Evolutionary conservation across 1,140 invertebrate species (phyloP), one percentile per base, ranked within the genome.

Genomic region (Zaprionus gabonicus): DNA sequence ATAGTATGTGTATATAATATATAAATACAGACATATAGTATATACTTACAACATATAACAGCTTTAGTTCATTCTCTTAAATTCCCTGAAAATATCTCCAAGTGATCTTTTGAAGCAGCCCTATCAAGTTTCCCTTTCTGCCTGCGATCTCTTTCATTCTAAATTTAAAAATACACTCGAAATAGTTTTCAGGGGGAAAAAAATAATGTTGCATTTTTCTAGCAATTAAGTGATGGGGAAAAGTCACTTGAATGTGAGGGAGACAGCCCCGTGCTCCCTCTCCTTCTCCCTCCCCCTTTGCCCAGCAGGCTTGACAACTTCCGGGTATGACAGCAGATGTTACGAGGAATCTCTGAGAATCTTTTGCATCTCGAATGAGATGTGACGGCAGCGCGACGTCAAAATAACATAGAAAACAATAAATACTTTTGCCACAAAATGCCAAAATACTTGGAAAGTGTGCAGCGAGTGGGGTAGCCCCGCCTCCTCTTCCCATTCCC

Each of bases 401-500:
- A 58, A 75, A 78, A 78, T 75, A 66, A 66, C 34, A 66, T 66
- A 75, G 25, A 67, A 81, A 55, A 67, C 72, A 81, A 79, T 78
- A 76, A 76, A 77, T 68, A 70, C 17, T 60, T 46, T 56, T 46
- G 27, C 31, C 20, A 20, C n/a, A 27, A 66, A 62, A 27, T 56
- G 64, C 25, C 65, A 62, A 56, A 46, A 67, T 65, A 76, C 53
- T 58, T 27, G 44, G 41, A 77, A 77, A 73, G 27, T 66, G 58
- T 31, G 62, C 27, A 20, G 46, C 31, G 36, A 27, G 62, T 10
- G 23, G 7, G 23, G 12, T 5, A 17, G 2, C 6, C 2, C 38
- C 2, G 20, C 20, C 20, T n/a, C 20, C 6, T 28, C 23, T 7
- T 7, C 17, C 25, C 7, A 9, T 23, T 23, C 23, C 23, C 23